A percentile compares a stretch with the other conserved stretches of the same genome.
phyloP scores from a whole-genome alignment of 2,888 invertebrate genomes.

The Drosophila tanythrix region DNA sequence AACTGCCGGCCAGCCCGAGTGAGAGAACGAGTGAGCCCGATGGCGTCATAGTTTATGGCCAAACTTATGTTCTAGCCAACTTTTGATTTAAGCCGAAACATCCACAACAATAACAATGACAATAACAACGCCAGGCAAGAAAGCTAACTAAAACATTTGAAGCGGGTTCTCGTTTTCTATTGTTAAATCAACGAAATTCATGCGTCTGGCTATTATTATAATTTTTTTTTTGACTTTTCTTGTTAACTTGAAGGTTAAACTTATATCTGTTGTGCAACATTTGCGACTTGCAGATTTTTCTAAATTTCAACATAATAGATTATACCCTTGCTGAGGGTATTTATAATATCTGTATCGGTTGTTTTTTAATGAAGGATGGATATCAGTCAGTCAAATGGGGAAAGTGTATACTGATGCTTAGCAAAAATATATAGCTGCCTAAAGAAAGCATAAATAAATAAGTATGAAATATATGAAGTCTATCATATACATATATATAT shows the following conservation, averaged over 20 bases:
- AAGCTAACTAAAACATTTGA: conserved; percentile 39
- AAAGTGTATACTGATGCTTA: neutral
- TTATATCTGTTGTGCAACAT: neutral
- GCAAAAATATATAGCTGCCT: neutral
- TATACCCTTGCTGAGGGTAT: neutral
- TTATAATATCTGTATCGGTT: neutral
- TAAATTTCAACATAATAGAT: neutral
- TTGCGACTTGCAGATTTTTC: neutral
- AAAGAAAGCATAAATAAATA: neutral
- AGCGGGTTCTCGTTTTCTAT: conserved; percentile 27
- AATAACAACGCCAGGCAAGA: conserved; percentile 24
- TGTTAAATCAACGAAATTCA: conserved; percentile 1
- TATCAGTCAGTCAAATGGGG: neutral
- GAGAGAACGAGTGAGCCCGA: conserved; percentile 33
- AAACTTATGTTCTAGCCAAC: conserved; percentile 59
- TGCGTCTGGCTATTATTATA: neutral
- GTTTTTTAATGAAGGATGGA: neutral
- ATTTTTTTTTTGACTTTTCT: neutral
- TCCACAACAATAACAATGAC: conserved; percentile 5
- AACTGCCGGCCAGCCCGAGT: conserved; percentile 38
- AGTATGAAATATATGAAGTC: too few relatives aligned
- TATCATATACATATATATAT: neutral
- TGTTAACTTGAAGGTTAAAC: neutral
- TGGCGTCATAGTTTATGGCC: conserved; percentile 79
- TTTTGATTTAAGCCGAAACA: neutral